Base-by-base conservation (phyloP, 2,113 vertebrate genomes). In the Podocnemis expansa region DNA sequence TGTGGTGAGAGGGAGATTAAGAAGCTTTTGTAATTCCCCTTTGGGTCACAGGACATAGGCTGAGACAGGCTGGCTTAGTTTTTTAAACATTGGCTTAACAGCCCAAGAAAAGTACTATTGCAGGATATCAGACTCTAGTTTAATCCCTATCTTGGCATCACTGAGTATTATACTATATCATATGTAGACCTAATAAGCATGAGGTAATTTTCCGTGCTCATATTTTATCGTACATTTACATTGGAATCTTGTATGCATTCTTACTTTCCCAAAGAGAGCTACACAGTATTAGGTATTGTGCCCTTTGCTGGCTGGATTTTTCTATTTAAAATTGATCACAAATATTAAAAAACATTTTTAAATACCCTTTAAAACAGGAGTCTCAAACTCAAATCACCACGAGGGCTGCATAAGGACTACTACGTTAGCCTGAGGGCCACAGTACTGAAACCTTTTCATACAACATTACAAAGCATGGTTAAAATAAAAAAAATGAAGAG, bases 71-170 rank as follows among this genome's bases (percentile, higher is more conserved):
- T 56, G 94, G 84, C 89, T 90, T 76, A 91, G 76, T 0, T 86
- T 90, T 91, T 19, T 3, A 67, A 89, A 84, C 79, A 75, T 58
- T 85, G 94, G 89, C 80, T 96, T 95, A 93, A 92, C 94, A 94
- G 79, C 84, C 93, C 83, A 84, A 95, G 92, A 82, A 95, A 96
- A 95, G 80, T 25, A 21, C 38, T 96, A 73, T 51, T 90, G 89
- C 85, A 96, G 94, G 88, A 90, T 90, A 90, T 88, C 95, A 96
- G 95, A 31, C 91, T 93, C 19, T 2, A 55, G 38, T 31, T 88
- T 97, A 96, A 97, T 96, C 92, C 96, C 93, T 85, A 6, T 79
- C 89, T 94, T 97, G 97, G 97, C 96, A 96, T 79, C 84, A 76
- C 78, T 31, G 47, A 81, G 47, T 49, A 88, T 95, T 93, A 82